These are phyloP conservation scores for Patiria pectinifera DNA, from an alignment of 53 echinoderm and acorn worm genomes.

Conservation along the genomic window DNA sequence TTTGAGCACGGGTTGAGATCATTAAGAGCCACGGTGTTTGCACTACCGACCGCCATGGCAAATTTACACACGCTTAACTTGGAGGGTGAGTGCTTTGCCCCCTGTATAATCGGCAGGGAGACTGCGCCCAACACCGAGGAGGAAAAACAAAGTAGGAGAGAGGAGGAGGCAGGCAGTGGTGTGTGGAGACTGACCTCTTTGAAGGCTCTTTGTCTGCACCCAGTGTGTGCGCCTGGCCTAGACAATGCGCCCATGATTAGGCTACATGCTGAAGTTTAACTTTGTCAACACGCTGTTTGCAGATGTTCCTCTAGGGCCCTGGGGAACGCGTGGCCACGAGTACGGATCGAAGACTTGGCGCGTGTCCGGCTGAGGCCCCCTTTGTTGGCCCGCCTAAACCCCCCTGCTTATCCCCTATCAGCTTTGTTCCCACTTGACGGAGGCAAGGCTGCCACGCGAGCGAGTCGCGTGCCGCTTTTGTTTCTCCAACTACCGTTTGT, in stretches of 20 bases:
- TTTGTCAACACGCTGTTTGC: constrained; percentile 69
- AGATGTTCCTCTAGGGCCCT: constrained; percentile 58
- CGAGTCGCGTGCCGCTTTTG: constrained; percentile 62
- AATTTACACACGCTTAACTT: constrained; percentile 67
- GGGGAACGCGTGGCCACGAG: constrained; percentile 56
- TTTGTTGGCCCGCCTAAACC: constrained; percentile 50
- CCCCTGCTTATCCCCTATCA: constrained; percentile 54
- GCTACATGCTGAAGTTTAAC: constrained; percentile 66
- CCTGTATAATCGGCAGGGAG: not conserved
- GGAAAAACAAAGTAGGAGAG: constrained; percentile 18
- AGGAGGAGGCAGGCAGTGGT: constrained; percentile 36
- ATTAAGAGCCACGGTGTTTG: constrained; percentile 52
- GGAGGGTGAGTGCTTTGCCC: constrained; percentile 59
- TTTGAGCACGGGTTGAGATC: constrained; percentile 12
- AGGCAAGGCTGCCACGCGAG: constrained; percentile 56
- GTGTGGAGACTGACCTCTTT: constrained; percentile 51
- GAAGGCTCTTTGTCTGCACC: constrained; percentile 42
- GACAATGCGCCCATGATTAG: constrained; percentile 50
- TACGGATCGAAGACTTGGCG: constrained; percentile 57
- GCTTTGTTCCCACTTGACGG: constrained; percentile 57
- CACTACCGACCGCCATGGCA: constrained; percentile 40
- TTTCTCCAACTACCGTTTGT: constrained; percentile 61
- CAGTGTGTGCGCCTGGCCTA: constrained; percentile 53
- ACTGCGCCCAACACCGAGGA: not conserved
- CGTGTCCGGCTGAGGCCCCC: constrained; percentile 45